Conservation (phyloP, 2,888 invertebrate genomes). For the Candidula unifasciata region DNA sequence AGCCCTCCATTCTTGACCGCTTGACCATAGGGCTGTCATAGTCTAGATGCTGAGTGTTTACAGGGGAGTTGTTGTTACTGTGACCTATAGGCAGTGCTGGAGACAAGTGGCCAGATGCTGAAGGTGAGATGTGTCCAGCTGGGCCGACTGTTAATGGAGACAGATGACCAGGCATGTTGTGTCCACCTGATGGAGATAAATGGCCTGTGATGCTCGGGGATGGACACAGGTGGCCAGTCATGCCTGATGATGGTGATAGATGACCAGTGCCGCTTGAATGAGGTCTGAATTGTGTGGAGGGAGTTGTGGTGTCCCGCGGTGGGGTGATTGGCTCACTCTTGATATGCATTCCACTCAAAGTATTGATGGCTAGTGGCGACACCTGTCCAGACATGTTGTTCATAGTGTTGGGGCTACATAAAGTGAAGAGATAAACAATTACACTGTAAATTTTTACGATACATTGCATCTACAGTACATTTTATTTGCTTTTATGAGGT, state of each 20-base stretch:
- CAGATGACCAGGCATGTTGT: slow-evolving; percentile 42
- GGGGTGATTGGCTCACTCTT: slow-evolving; percentile 97
- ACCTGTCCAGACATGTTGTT: slow-evolving; percentile 61
- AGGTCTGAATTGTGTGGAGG: slow-evolving; percentile 78
- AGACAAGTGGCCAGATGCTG: slow-evolving; percentile 66
- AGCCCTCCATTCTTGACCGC: slow-evolving; percentile 92
- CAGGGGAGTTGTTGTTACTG: slow-evolving; percentile 57
- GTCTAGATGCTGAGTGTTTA: slow-evolving; percentile 65
- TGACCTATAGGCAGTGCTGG: slow-evolving; percentile 71
- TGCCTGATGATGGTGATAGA: slow-evolving; percentile 64
- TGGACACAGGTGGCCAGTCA: slow-evolving; percentile 68
- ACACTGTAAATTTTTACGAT: background rate
- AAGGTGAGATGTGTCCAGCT: slow-evolving; percentile 45
- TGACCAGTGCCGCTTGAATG: slow-evolving; percentile 79
- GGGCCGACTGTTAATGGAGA: slow-evolving; percentile 42
- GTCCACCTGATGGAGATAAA: slow-evolving; percentile 41
- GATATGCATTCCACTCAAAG: slow-evolving; percentile 83
- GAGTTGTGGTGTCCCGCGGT: slow-evolving; percentile 87
- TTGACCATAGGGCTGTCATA: slow-evolving; percentile 82
- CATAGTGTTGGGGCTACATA: slow-evolving; percentile 57
- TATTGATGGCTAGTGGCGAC: slow-evolving; percentile 70
- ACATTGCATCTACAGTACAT: too few species aligned
- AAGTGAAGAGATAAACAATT: background rate
- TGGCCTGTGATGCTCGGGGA: slow-evolving; percentile 69
- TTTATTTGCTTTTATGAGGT: too few species aligned